Base-by-base conservation (phyloP, 1,140 invertebrate species). In the Brachionus paranguensis region DNA sequence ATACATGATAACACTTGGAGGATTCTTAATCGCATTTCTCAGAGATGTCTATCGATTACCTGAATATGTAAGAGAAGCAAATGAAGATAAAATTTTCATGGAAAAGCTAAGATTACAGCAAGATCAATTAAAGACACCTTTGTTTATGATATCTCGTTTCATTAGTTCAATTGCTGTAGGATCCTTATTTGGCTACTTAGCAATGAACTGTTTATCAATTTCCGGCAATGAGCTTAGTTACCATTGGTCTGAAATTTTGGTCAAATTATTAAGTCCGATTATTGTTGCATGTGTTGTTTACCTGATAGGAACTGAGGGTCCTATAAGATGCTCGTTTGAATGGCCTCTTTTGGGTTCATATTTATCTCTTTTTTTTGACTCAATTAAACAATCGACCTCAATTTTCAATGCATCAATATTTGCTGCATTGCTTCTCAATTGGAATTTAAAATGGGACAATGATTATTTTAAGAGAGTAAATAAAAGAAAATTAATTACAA, bases 21-120 rank as follows among this genome's bases (percentile, higher is more conserved):
- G 95, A 3, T 95, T 93, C 86, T 94, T 94, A 3, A 86, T 94
- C 10, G 95, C 95, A 3, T 96, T 95, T 93, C 85, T 97, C 0
- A 90, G 93, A 20, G 96, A 98, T 87, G 87, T 96, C 1, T 95
- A 94, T 86, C 91, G 92, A 78, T 93, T 98, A 78, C 94, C 94
- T 0, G 90, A 92, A 43, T 97, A 97, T 89, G 95, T 97, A 0
- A 91, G 91, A 68, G 94, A 96, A 86, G 93, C 93, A 8, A 98
- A 97, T 87, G 92, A 94, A 83, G 93, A 95, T 86, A 91, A 91
- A 0, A 87, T 91, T 4, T 94, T 93, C 86, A 87, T 94, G 24
- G 89, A 92, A 78, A 90, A 84, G 92, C 81, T 92, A 94, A 74
- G 91, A 92, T 43, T 87, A 90, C 11, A 92, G 91, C 87, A 91